Evolutionary conservation across 1,140 invertebrate species (phyloP), one percentile per base, ranked within the genome.

Genomic region (Eumeta japonica): DNA sequence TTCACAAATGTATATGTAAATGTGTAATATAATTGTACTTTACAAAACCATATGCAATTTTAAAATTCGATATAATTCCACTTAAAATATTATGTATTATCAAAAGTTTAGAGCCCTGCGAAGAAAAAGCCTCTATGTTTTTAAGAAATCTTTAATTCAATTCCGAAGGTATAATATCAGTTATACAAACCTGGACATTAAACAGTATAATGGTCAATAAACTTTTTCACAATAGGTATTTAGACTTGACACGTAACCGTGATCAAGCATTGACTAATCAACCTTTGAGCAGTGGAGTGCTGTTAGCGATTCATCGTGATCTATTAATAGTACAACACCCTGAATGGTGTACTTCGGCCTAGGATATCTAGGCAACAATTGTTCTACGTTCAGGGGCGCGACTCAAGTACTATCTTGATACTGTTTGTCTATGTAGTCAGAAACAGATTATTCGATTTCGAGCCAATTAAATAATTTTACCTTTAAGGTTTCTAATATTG

Each of bases 151-250:
- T 41, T 10, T 30, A 2, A 10, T n/a, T 27, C 1, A n/a, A 27
- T 15, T 17, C 11, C 10, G 48, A 44, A 34, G 45, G 48, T 29
- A 39, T 50, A 27, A 39, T 48, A 12, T 9, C 45, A 11, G 13
- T 53, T 11, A 44, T 48, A 0, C 45, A 46, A 14, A 46, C 35
- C 16, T 53, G 48, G 47, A 32, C 47, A 18, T 9, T 38, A 7
- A 37, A 43, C 10, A 32, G 46, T 16, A 39, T 53, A 10, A 10
- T 15, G 3, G 35, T 43, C 14, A 31, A 34, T 9, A 45, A 52
- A 20, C 13, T 47, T 2, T 52, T 52, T 38, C 41, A 47, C 18
- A 12, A 33, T 13, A 11, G 41, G 2, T 53, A 45, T 24, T 34
- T 43, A 7, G 48, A 47, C 1, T 46, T 37, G 32, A 46, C 47